phyloP scores from a whole-genome alignment of 2,888 invertebrate genomes.

The Pheosia gnoma region DNA sequence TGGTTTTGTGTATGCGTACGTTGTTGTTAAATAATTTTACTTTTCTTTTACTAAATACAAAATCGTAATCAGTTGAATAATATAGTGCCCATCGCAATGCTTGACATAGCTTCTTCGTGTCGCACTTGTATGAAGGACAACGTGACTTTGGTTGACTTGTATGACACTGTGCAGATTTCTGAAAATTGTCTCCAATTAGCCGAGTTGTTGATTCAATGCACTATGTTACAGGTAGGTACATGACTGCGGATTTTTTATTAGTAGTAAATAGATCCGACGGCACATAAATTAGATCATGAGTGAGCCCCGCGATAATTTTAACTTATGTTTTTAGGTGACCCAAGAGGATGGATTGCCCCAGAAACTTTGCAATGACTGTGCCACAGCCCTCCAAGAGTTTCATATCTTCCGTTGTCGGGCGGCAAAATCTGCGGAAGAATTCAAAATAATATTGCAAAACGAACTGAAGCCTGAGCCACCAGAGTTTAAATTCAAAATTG shows the following conservation, averaged over 20 bases:
- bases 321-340: conserved; percentile 53
- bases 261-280: no score
- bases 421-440: conserved; percentile 56
- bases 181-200: conserved; percentile 57
- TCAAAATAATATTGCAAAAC: conserved; percentile 52
- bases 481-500: conserved; percentile 48
- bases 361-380: conserved; percentile 83
- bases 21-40: neutral
- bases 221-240: conserved; percentile 54
- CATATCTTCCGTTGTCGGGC: conserved; percentile 71
- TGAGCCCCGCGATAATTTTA: neutral
- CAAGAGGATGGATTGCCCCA: conserved; percentile 85
- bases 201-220: conserved; percentile 56
- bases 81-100: conserved; percentile 44
- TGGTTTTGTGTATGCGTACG: no score
- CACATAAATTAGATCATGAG: no score
- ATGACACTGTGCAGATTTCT: conserved; percentile 57
- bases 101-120: conserved; percentile 60
- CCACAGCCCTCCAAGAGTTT: conserved; percentile 72
- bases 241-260: neutral
- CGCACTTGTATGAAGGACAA: conserved; percentile 74
- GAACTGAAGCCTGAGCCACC: conserved; percentile 46
- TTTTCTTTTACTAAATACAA: neutral
- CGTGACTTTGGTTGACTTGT: conserved; percentile 57
- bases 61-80: no score